These are phyloP conservation scores for Dryobates pubescens DNA, from an alignment of 2,797 vertebrate species.

Conservation along the genomic window DNA sequence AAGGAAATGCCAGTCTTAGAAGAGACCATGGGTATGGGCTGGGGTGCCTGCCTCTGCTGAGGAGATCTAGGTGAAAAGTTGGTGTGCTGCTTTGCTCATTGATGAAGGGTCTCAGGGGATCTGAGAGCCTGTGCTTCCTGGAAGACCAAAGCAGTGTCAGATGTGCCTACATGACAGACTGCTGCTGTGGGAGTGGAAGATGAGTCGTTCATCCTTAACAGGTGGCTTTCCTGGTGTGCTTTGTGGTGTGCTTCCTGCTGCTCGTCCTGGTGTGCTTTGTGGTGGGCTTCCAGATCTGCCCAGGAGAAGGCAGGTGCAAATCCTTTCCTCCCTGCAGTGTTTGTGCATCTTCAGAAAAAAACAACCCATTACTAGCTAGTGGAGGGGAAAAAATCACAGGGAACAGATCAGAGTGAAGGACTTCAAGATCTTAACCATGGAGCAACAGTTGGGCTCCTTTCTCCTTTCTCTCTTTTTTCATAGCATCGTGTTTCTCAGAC, in stretches of 20 bases:
- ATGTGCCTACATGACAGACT: fast-evolving
- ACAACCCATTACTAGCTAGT: not conserved
- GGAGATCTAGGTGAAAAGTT: not conserved
- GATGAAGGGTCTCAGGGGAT: not conserved
- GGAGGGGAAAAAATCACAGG: fast-evolving
- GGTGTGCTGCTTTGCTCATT: not conserved
- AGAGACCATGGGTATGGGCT: not conserved
- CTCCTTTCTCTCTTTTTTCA: not conserved
- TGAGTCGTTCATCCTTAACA: not conserved
- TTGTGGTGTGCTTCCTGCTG: too few relatives aligned
- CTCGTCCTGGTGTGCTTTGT: too few relatives aligned
- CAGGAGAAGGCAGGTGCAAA: not conserved
- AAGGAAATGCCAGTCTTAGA: not conserved
- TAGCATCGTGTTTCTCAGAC: not conserved
- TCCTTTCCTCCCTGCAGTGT: not conserved
- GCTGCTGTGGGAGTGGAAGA: not conserved
- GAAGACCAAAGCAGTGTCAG: not conserved
- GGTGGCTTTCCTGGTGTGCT: too few relatives aligned
- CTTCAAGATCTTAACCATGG: fast-evolving
- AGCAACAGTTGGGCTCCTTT: not conserved
- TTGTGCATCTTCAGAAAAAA: not conserved
- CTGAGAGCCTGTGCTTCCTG: not conserved
- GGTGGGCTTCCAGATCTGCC: too few relatives aligned
- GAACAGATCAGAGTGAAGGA: not conserved
- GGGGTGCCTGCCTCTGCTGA: not conserved